These are phyloP conservation scores for Autographa gamma DNA, from an alignment of 2,888 invertebrate species.

Conservation along the genomic window DNA sequence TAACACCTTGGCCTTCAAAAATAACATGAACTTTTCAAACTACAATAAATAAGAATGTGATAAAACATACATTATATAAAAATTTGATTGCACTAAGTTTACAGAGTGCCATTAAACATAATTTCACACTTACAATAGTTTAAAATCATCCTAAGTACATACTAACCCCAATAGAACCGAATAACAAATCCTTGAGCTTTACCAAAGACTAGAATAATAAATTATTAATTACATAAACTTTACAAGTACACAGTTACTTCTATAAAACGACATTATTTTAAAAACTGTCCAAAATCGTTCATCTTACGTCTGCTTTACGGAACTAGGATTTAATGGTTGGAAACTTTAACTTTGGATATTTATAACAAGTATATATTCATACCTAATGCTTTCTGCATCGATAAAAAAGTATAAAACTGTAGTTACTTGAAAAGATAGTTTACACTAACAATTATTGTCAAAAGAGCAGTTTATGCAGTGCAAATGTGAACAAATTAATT, in stretches of 20 bases:
- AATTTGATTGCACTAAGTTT: slow-evolving; percentile 50
- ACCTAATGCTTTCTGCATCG: slow-evolving; percentile 54
- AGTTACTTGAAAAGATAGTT: slow-evolving; percentile 26
- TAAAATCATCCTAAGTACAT: slow-evolving; percentile 61
- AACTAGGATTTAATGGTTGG: slow-evolving; percentile 22
- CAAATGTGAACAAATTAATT: slow-evolving; percentile 10
- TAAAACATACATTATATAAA: slow-evolving; percentile 38
- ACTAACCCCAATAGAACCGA: slow-evolving; percentile 63
- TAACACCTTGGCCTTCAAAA: slow-evolving; percentile 28
- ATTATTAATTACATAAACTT: slow-evolving; percentile 67
- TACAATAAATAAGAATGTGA: slow-evolving; percentile 51
- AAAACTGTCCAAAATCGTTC: slow-evolving; percentile 37
- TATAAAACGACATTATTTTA: slow-evolving; percentile 43
- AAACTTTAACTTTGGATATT: slow-evolving; percentile 29
- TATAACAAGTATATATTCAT: slow-evolving; percentile 22
- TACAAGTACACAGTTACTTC: slow-evolving; percentile 57
- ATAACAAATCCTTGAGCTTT: slow-evolving; percentile 79
- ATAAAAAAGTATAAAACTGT: slow-evolving; percentile 37
- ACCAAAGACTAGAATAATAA: slow-evolving; percentile 85
- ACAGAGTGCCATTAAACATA: slow-evolving; percentile 32
- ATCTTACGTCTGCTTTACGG: slow-evolving; percentile 27
- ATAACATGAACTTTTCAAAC: slow-evolving; percentile 39
- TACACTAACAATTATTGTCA: slow-evolving; percentile 53
- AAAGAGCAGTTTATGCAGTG: slow-evolving; percentile 44
- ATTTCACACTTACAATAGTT: slow-evolving; percentile 40